Evolutionary conservation across 2,888 invertebrate species (phyloP).

Genomic region (Caenorhabditis plicata): DNA sequence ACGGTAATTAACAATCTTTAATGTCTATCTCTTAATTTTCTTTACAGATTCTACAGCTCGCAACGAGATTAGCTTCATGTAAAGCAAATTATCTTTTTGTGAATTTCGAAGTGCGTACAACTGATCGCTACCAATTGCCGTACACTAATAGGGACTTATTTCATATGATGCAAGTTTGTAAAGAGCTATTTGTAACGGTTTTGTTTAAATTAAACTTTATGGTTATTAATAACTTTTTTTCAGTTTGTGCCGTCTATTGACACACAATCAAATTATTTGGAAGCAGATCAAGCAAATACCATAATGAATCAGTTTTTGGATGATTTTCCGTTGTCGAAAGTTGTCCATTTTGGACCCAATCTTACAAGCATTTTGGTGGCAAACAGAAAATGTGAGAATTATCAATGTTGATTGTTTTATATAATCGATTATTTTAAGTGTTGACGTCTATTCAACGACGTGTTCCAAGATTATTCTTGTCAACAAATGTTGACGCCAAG

Average conservation of each 20-base stretch:
- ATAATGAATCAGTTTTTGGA: constrained; percentile 56
- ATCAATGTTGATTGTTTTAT: not conserved
- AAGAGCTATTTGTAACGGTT: constrained; percentile 54
- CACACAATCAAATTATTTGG: constrained; percentile 55
- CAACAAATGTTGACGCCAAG: constrained; percentile 46
- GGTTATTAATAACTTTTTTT: not conserved
- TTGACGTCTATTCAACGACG: constrained; percentile 50
- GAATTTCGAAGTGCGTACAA: constrained; percentile 60
- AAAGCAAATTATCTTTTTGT: constrained; percentile 60
- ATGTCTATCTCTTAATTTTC: not conserved
- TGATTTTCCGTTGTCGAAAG: constrained; percentile 53
- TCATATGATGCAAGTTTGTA: constrained; percentile 59
- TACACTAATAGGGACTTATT: constrained; percentile 60
- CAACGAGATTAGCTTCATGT: constrained; percentile 50
- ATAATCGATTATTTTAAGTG: constrained; percentile 21
- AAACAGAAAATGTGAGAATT: constrained; percentile 35
- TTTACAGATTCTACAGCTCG: constrained; percentile 47
- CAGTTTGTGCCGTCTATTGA: constrained; percentile 60
- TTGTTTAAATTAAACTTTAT: not conserved
- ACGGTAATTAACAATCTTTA: constrained; percentile 28
- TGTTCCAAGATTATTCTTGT: constrained; percentile 49
- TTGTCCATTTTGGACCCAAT: constrained; percentile 57
- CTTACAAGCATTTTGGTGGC: constrained; percentile 44
- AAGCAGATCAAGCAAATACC: constrained; percentile 36
- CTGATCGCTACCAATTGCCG: constrained; percentile 58